Evolutionary conservation across 2,797 vertebrate species (phyloP).

Genomic region (Sebastes cheni): DNA sequence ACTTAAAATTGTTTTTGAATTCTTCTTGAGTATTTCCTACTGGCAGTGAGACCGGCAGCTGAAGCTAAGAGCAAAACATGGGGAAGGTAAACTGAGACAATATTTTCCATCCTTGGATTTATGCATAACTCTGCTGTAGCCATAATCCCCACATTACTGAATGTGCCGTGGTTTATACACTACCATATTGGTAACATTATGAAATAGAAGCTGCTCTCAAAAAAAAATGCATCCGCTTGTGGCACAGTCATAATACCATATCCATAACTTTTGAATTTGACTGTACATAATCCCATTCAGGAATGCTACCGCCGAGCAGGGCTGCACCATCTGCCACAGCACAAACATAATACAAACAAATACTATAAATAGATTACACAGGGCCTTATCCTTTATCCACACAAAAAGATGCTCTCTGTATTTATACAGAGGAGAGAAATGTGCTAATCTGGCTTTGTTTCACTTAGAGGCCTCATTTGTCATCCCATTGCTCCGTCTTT

Average conservation of each 20-base stretch:
- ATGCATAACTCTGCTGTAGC: constrained; percentile 25
- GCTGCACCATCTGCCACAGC: constrained; percentile 58
- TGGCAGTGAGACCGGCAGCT: background rate
- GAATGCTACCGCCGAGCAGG: constrained; percentile 32
- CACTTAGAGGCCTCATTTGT: constrained; percentile 64
- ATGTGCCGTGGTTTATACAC: constrained; percentile 25
- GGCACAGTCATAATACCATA: constrained; percentile 28
- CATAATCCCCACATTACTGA: constrained; percentile 39
- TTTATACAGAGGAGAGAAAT: constrained; percentile 66
- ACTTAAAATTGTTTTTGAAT: background rate
- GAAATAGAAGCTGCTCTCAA: constrained; percentile 39
- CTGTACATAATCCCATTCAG: constrained; percentile 55
- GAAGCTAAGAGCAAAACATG: background rate
- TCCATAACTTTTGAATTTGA: constrained; percentile 57
- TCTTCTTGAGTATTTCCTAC: background rate
- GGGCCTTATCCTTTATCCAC: constrained; percentile 57
- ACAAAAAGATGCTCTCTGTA: constrained; percentile 55
- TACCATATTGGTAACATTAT: constrained; percentile 28
- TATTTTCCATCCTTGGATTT: constrained; percentile 22
- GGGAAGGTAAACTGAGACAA: constrained; percentile 15
- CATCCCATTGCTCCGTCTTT: constrained; percentile 44
- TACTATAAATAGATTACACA: constrained; percentile 75
- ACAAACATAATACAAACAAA: constrained; percentile 62
- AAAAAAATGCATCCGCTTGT: constrained; percentile 40
- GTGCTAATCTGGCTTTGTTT: constrained; percentile 77